Evolutionary conservation across 2,888 invertebrate species (phyloP).

Genomic region (Stramonita haemastoma): DNA sequence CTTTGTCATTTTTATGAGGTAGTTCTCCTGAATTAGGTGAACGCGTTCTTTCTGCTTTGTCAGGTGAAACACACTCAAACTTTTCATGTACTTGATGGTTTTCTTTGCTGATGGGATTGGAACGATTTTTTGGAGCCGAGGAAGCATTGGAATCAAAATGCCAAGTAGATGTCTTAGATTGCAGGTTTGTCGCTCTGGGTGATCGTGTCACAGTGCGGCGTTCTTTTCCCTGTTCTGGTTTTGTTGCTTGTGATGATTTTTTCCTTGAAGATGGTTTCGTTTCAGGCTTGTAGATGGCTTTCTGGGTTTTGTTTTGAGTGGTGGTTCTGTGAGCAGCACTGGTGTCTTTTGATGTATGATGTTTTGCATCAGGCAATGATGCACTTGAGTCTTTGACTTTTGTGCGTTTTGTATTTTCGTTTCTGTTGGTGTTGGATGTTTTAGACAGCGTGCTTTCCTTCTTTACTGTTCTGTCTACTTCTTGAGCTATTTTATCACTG

Average conservation of each 20-base stretch:
- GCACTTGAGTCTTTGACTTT: not conserved
- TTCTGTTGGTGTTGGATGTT: not conserved
- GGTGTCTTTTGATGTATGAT: not conserved
- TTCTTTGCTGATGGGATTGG: not conserved
- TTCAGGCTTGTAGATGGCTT: not conserved
- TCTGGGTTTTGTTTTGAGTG: not conserved
- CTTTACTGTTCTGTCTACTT: not conserved
- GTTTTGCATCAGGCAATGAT: not conserved
- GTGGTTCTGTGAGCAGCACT: not conserved
- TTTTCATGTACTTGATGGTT: not conserved
- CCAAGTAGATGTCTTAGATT: not conserved
- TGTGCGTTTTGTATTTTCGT: not conserved
- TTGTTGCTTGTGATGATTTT: not conserved
- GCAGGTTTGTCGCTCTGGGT: not conserved
- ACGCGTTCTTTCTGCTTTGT: not conserved
- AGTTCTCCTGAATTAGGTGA: not conserved
- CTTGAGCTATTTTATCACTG: not conserved
- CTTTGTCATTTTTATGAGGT: not conserved
- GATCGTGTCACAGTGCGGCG: no score
- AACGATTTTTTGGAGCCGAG: not conserved
- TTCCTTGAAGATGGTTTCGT: not conserved
- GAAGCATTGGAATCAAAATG: not conserved
- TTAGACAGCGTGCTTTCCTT: not conserved
- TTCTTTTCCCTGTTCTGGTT: not conserved
- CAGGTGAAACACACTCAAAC: no score